Evolutionary conservation across 2,888 invertebrate genomes (phyloP), one percentile per base, ranked within the genome.

Genomic region (Philereme vetulata): DNA sequence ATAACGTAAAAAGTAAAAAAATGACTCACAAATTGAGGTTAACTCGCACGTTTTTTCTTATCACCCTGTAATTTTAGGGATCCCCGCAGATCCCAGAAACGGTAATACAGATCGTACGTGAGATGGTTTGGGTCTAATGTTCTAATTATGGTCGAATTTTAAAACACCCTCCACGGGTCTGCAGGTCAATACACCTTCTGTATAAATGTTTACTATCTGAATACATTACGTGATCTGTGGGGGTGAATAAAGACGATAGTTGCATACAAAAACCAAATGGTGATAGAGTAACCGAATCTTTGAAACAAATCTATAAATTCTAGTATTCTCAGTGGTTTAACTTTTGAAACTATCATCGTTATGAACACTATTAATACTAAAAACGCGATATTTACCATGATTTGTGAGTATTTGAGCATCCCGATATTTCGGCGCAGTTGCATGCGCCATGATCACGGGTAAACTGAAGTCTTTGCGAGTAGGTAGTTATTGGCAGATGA

Each of bases 21-120:
- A 60, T 61, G 51, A 47, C 49, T 47, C 65, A 65, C 69, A 70
- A 64, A 67, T 70, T 64, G 65, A 53, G 65, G 60, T 57, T 56
- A 66, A 64, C 66, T 60, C 62, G 66, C 66, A 68, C 71, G 68
- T 72, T 75, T 81, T 84, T 81, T 80, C 78, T 80, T 85, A 85
- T 81, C 82, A 68, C 71, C 75, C 72, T 72, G 73, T 75, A 77
- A 78, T 80, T 85, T 81, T 71, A 72, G 76, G 77, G 80, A 77
- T 75, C 78, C 75, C 72, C 77, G 66, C 69, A 72, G 76, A 75
- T 76, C 82, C 81, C 78, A 70, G 76, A 83, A 83, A 79, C 74
- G 82, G 86, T 80, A 84, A 88, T 89, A 85, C 84, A 86, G 90
- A 90, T 90, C 76, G 87, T 80, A 90, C 90, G 90, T 91, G 90